Evolutionary conservation across 2,797 vertebrate genomes (phyloP), one percentile per base, ranked within the genome.

Genomic region (Tragelaphus eurycerus): DNA sequence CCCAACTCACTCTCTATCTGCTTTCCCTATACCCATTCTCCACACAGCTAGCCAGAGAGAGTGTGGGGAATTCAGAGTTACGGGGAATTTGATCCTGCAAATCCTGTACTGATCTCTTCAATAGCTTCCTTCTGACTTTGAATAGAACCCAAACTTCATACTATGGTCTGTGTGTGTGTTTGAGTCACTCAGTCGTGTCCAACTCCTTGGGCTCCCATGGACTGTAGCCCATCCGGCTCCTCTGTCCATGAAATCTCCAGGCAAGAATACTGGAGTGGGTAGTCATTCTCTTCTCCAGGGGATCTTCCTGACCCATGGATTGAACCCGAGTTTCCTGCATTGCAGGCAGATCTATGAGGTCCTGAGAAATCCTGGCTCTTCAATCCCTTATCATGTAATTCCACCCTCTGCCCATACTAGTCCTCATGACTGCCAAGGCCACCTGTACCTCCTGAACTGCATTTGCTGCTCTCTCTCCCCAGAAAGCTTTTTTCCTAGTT

Each of bases 71-170:
- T 95, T 57, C 7, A 74, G 25, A 85, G 17, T 38, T 71, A 38
- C 54, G 57, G 34, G 27, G 88, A 91, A 96, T 55, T 90, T 25
- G 57, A 15, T 48, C 2, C 23, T 54, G 27, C 31, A 91, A 82
- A 89, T 97, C 21, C 34, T 92, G 54, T 67, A 57, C 55, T 90
- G 83, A 93, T 71, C 71, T 93, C 87, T 92, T 89, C 19, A 91
- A 25, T 1, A 78, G 89, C 31, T 96, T 97, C 25, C 82, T 84
- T 82, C 43, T 93, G 31, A 7, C 16, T 95, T 74, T 91, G 81
- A 96, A 86, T 59, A 95, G 90, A 92, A 83, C 34, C 29, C 15
- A 48, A 88, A 95, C 87, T 88, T 81, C n/a, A 46, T 17, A 54
- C 31, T 59, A 74, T 1, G 91, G 46, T 88, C 46, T 71, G 4